Base-by-base conservation (phyloP, 2,797 vertebrate species). In the Siniperca undulata region DNA sequence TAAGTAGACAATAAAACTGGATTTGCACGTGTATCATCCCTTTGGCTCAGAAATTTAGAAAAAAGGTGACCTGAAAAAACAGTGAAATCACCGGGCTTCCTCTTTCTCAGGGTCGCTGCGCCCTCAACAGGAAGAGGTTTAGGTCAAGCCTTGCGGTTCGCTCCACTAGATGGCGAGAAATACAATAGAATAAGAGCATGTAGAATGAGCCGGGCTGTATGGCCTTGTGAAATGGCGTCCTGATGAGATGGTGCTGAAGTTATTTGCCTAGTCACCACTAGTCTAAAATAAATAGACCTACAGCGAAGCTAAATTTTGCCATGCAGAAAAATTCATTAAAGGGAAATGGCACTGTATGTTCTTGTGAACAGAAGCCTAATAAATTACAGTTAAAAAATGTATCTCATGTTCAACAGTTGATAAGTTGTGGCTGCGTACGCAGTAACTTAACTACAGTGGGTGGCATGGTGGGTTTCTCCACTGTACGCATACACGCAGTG, bases 171-270 rank as follows among this genome's bases (percentile, higher is more conserved):
- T 94, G 94, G 93, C 90, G 85, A 44, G 17, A 88, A 60, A 86
- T 10, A 62, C 92, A 74, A 79, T 6, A 59, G 22, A 74, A 90
- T 77, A 3, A 27, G 24, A 34, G 36, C 55, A 50, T 0, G 24
- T 1, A 6, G 36, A 2, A 19, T 2, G 44, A 74, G 61, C 56
- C 16, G 66, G 53, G 17, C 44, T 55, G 70, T 30, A 9, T 20
- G 84, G 89, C 83, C 92, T 91, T 94, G 86, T 93, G 94, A 95
- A 95, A 95, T 95, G 94, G 94, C 94, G 94, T 94, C 94, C 90
- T 80, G 90, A 85, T 68, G 91, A 92, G 91, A 94, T 90, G 91
- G 93, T 88, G 89, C 78, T 87, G 38, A 90, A 91, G 67, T 94
- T 89, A 88, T 90, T 83, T 86, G 79, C 85, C 77, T 84, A 74